phyloP scores from a whole-genome alignment of 2,113 vertebrate genomes.

The Poeciliopsis retropinna region DNA sequence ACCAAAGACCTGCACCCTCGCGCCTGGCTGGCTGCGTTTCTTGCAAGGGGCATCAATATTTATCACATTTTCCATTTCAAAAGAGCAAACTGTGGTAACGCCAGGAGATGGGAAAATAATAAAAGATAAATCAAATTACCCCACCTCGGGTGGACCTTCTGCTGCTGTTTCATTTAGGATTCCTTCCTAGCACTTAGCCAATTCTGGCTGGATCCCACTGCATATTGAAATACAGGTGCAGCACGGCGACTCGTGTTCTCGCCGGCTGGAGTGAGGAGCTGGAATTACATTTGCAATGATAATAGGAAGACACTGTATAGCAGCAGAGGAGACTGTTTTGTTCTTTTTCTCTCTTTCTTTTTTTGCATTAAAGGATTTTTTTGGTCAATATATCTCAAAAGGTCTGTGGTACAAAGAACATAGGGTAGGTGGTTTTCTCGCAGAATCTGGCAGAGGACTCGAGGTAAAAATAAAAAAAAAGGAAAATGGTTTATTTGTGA shows the following conservation, averaged over 20 bases:
- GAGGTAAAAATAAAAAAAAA: too few species aligned
- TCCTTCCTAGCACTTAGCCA: constrained; percentile 47
- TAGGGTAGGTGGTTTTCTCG: too few species aligned
- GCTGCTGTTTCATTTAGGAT: constrained; percentile 58
- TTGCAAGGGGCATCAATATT: constrained; percentile 80
- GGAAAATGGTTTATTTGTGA: too few species aligned
- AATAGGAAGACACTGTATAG: neutral
- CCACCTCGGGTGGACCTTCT: constrained; percentile 59
- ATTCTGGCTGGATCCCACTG: constrained; percentile 22
- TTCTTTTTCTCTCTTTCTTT: too few species aligned
- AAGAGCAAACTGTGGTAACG: constrained; percentile 66
- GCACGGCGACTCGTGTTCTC: constrained; percentile 8
- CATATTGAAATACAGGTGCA: constrained; percentile 48
- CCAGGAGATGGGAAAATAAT: constrained; percentile 71
- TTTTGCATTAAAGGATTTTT: neutral
- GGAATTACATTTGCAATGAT: constrained; percentile 3
- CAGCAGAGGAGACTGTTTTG: neutral
- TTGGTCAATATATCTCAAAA: constrained; percentile 7
- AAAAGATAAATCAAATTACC: constrained; percentile 77
- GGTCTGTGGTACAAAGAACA: neutral
- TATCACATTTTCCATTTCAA: constrained; percentile 79
- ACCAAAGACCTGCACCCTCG: constrained; percentile 25
- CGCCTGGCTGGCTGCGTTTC: constrained; percentile 61
- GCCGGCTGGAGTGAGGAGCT: constrained; percentile 1
- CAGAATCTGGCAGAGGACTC: too few species aligned